Base-by-base conservation (phyloP, 2,797 vertebrate genomes). In the Lacerta bilineata region DNA sequence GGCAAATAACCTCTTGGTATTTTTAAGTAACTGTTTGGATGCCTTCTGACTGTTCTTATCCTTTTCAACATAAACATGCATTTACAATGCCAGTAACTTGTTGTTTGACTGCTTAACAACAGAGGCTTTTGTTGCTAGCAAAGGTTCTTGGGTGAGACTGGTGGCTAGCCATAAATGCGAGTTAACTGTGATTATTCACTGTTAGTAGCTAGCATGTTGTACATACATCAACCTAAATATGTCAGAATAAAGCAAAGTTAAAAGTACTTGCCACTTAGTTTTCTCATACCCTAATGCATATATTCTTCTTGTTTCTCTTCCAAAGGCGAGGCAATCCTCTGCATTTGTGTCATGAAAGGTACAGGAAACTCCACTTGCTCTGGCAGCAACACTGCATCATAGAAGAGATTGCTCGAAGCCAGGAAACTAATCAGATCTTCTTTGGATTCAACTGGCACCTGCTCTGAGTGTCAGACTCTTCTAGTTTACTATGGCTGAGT, bases 361-460 rank as follows among this genome's bases (percentile, higher is more conserved):
- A 99, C 96, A 97, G 96, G 95, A 99, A 99, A 94, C 97, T 99
- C 87, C 98, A 99, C 95, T 97, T 98, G 93, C 96, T 99, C 39
- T 99, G 99, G 99, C 98, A 98, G 94, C 98, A 99, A 64, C 99
- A 99, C 95, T 99, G 98, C 96, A 98, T 99, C 94, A 97, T 99
- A 95, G 99, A 99, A 94, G 98, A 99, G 95, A 99, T 99, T 36
- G 98, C 98, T 86, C 98, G 98, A 86, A 99, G 97, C 95, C 98
- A 99, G 91, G 99, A 99, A 96, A 98, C 98, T 0, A 98, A 98
- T 95, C 99, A 98, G 86, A 96, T 98, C 91, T 95, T 99, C 97
- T 98, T 98, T 90, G 98, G 98, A 95, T 98, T 99, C 90, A 99
- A 99, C 94, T 99, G 99, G 99, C 98, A 99, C 92, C 97, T 98